Evolutionary conservation across 2,797 vertebrate species (phyloP), one percentile per base, ranked within the genome.

Genomic region (Nothura maculosa): DNA sequence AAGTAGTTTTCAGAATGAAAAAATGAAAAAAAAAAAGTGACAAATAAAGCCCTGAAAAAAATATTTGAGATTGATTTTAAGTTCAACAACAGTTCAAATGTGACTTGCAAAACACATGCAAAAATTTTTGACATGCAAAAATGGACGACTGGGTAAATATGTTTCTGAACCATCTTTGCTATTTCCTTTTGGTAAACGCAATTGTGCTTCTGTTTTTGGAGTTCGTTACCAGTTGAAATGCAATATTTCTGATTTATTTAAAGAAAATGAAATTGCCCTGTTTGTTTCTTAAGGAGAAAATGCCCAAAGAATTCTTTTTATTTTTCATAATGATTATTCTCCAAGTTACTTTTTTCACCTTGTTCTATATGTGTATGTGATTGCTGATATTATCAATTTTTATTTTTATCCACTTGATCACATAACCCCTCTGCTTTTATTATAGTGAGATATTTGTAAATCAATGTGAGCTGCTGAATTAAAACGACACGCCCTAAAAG

Each of bases 381-480:
- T 15, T 73, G 60, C 67, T 80, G 92, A 88, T 72, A 86, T 89
- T 85, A 36, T 79, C 55, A 85, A 64, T 36, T 83, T 96, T 94
- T 81, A 61, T 83, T 92, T 83, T 84, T 93, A 85, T 83, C 62
- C 52, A 48, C 60, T 91, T 95, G 84, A 90, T 93, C 94, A 61
- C 30, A 85, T 8, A 54, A 38, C 12, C 19, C 10, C 9, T 90
- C 58, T 86, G 69, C 58, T 95, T 96, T 94, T 93, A 79, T 94
- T 93, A 94, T 91, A 91, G 79, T 73, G 38, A 80, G 93, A 69
- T 87, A 94, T 87, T 96, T 93, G 55, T 80, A 96, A 69, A 92
- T 97, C 82, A 94, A 34, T 90, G 57, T 50, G 67, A 91, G 14
- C 52, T 91, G 73, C 96, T 96, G 86, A 94, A 92, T 94, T 95